Evolutionary conservation across 2,797 vertebrate species (phyloP), one percentile per base, ranked within the genome.

Genomic region (Enteromius radiatus): DNA sequence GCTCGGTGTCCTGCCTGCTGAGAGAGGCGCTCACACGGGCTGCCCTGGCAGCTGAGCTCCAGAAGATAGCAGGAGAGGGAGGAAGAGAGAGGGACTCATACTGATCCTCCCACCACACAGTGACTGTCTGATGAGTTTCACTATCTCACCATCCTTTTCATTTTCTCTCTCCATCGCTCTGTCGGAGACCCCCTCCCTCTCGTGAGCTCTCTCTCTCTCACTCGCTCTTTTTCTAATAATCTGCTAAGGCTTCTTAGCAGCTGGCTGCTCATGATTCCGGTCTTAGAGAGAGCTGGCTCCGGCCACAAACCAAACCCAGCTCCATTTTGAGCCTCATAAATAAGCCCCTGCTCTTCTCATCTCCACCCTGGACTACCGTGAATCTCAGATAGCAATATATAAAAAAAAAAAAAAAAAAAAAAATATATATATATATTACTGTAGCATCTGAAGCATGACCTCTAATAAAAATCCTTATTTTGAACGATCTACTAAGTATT

Each of bases 211-310:
- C 81, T 54, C 41, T 54, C 70, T 77, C 78, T 56, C 82, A 69
- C 92, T 91, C 91, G 92, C 92, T 90, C 91, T 89, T 91, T 81
- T 77, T 91, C 92, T 89, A 92, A 93, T 94, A 94, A 95, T 95
- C 94, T 95, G 91, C 92, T 95, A 93, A 93, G 94, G 92, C 93
- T 91, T 91, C 90, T 91, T 93, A 94, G 92, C 94, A 95, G 93
- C 94, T 95, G 95, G 91, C 91, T 93, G 91, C 90, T 93, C 93
- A 90, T 94, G 93, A 95, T 94, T 94, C 92, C 92, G 93, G 92
- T 94, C 93, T 94, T 93, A 94, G 91, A 92, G 89, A 93, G 93
- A 94, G 93, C 92, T 92, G 91, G 92, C 91, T 91, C 91, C 91
- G 93, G 92, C 91, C 93, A 94, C 92, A 91, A 91, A 90, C 91